Percentiles rank a stretch among this genome's conserved stretches.
Conservation (phyloP, 2,888 invertebrate genomes). For the Lepidocyrtinus sp. region DNA sequence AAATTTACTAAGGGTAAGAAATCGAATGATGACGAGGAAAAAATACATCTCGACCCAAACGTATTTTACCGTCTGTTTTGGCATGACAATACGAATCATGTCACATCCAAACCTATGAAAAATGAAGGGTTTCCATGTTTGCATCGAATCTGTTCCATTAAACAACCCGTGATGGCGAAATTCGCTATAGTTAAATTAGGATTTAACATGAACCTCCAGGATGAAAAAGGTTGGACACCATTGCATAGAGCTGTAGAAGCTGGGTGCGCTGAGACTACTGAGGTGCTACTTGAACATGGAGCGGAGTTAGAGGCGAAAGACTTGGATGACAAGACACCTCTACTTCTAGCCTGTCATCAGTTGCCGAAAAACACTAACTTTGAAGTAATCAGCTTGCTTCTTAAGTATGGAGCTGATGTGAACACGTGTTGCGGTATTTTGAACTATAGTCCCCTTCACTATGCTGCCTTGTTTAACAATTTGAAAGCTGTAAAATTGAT, state of each 20-base stretch:
- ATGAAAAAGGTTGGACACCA: neutral
- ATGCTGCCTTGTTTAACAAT: neutral
- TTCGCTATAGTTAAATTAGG: too few species aligned
- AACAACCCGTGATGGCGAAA: too few species aligned
- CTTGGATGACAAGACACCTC: neutral
- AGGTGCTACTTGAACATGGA: constrained; percentile 8
- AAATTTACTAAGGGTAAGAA: too few species aligned
- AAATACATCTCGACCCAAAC: too few species aligned
- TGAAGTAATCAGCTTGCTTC: neutral
- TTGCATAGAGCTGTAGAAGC: constrained; percentile 12
- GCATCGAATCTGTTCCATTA: too few species aligned
- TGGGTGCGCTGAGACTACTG: neutral
- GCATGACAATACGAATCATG: too few species aligned
- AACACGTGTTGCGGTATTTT: neutral
- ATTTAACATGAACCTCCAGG: too few species aligned
- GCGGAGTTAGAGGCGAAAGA: constrained; percentile 10
- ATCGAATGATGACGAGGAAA: too few species aligned
- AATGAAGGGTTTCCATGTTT: too few species aligned
- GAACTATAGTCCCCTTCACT: constrained; percentile 19
- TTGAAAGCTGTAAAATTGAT: neutral
- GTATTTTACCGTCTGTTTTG: too few species aligned
- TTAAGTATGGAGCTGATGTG: constrained; percentile 19
- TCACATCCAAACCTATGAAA: too few species aligned
- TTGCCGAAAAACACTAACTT: neutral
- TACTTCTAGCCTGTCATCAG: neutral